Evolutionary conservation across 1,140 invertebrate species (phyloP).

Genomic region (Battus philenor): DNA sequence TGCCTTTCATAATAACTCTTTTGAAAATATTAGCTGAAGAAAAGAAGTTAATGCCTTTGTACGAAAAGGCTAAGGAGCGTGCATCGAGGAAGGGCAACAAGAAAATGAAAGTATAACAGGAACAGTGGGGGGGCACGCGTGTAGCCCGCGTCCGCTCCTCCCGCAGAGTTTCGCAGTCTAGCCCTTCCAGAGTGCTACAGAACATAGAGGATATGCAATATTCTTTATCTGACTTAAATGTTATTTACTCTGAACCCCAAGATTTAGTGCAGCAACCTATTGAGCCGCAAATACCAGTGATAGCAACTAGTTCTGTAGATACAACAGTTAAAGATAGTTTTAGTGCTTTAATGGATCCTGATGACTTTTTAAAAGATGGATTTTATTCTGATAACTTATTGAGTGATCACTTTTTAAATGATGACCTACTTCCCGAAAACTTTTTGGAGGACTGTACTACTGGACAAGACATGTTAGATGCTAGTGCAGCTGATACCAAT

Average conservation of each 20-base stretch:
- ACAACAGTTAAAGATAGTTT: conserved; percentile 2
- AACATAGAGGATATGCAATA: conserved; percentile 37
- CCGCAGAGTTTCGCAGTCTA: conserved; percentile 42
- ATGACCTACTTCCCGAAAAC: background rate
- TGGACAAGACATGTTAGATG: conserved; percentile 1
- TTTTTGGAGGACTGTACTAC: background rate
- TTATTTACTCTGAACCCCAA: conserved; percentile 37
- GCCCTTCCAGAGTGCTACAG: conserved; percentile 43
- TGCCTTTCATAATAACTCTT: conserved; percentile 97
- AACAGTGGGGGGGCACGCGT: conserved; percentile 32
- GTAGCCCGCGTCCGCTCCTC: conserved; percentile 28
- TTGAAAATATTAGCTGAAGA: conserved; percentile 95
- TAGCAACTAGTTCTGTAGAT: background rate
- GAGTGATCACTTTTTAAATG: conserved; percentile 7
- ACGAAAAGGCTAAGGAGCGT: conserved; percentile 91
- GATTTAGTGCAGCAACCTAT: conserved; percentile 18
- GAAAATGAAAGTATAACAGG: conserved; percentile 61
- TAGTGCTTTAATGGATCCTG: background rate
- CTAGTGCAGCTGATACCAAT: conserved; percentile 1
- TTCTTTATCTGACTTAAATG: conserved; percentile 38
- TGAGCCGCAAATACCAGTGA: conserved; percentile 16
- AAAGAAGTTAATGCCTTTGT: conserved; percentile 90
- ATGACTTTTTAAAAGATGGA: conserved; percentile 12
- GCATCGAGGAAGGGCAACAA: conserved; percentile 75
- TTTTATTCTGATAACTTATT: conserved; percentile 5